Evolutionary conservation across 2,888 invertebrate genomes (phyloP), one percentile per base, ranked within the genome.

Genomic region (Amphiduros pacificus): DNA sequence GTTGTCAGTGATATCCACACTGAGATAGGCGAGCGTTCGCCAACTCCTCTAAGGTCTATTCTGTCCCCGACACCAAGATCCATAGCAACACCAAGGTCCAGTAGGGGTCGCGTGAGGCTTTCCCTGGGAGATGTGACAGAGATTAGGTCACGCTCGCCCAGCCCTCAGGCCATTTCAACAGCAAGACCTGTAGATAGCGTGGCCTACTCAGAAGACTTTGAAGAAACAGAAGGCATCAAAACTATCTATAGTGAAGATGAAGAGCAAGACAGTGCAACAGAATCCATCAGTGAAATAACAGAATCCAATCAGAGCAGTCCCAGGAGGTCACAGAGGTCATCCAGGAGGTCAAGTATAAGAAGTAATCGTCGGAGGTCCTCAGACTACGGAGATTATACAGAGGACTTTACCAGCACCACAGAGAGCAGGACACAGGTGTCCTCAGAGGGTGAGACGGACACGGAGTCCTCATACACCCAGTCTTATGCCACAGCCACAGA

Each of bases 161-260:
- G 67, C 44, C 69, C 67, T 11, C 67, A 67, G 22, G 41, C 51
- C 11, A 58, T 66, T 2, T 64, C 64, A 17, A 66, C 64, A 0
- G 66, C 63, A 2, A 40, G 64, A 14, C 60, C 55, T 27, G 29
- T 52, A 6, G 49, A 40, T 24, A 62, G 63, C 40, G 28, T 41
- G 4, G 50, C 55, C 11, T 77, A 77, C 61, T 72, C 77, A 5
- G 76, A 77, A 26, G 75, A 76, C 53, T 76, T 76, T 71, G 73
- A 74, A 14, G 68, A 67, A 5, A 28, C 40, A 1, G 72, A 74
- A 29, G 70, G 73, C 3, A 74, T 74, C 55, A 68, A 62, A 54
- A 71, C 74, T 27, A 73, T 72, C 27, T 49, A 60, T n/a, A 28
- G 31, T 17, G 64, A 58, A 20, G 63, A 65, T 36, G 64, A 60